phyloP scores from a whole-genome alignment of 2,797 vertebrate genomes.

The Leuciscus waleckii region DNA sequence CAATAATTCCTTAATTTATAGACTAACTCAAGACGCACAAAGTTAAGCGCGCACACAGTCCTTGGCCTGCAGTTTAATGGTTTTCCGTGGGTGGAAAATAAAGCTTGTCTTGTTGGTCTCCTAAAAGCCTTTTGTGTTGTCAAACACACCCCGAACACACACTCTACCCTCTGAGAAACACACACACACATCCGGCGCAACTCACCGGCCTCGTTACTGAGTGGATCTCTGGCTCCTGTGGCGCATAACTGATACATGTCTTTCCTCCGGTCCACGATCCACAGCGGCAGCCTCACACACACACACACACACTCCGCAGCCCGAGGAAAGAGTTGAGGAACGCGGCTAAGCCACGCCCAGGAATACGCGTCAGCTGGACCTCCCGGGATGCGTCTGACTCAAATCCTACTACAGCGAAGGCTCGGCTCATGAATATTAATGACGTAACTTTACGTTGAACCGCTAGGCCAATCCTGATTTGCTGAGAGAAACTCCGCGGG shows the following conservation, averaged over 20 bases:
- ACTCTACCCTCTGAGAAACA: neutral
- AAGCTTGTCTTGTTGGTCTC: slow-evolving; percentile 6
- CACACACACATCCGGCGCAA: neutral
- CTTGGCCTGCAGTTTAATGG: slow-evolving; percentile 27
- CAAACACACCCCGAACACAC: neutral
- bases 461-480: neutral
- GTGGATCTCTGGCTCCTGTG: slow-evolving; percentile 66
- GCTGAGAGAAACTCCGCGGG: neutral
- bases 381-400: neutral
- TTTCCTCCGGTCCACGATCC: slow-evolving; percentile 45
- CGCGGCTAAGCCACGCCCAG: slow-evolving; percentile 63
- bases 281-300: slow-evolving; percentile 16
- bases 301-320: neutral
- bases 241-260: slow-evolving; percentile 75
- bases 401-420: slow-evolving; percentile 19
- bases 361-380: slow-evolving; percentile 55
- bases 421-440: neutral
- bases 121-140: neutral
- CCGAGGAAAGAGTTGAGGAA: slow-evolving; percentile 66
- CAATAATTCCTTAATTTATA: neutral
- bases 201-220: slow-evolving; percentile 69
- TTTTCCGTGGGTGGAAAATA: slow-evolving; percentile 38
- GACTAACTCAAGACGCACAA: slow-evolving; percentile 5
- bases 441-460: neutral
- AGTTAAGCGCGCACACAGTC: neutral